Base-by-base conservation (phyloP, 2,113 vertebrate species). In the Ornithorhynchus anatinus region DNA sequence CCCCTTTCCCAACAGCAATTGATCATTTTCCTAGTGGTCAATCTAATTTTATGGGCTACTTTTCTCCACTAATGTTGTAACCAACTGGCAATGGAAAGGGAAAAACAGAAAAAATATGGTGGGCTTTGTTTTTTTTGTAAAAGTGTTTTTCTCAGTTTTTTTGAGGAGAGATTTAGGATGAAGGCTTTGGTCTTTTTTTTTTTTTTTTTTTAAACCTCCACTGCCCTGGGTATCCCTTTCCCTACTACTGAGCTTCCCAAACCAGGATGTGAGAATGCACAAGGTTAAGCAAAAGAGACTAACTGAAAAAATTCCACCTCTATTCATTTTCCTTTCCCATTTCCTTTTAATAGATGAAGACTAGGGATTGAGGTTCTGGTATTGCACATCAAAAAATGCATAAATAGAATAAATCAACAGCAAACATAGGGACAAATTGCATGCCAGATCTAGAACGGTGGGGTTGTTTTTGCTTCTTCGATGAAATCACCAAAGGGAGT, bases 11-110 rank as follows among this genome's bases (percentile, higher is more conserved):
- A 75, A 80, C 35, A 40, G 75, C 79, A 77, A 88, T 89, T 87
- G 89, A 86, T 93, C 91, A 91, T 80, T 65, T 83, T 80, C 64
- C 36, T 59, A 80, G 81, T 0, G 7, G 90, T 92, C 91, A 91
- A 87, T 92, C 73, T 63, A 25, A 57, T 31, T 90, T 89, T 89
- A 91, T 89, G 74, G 86, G 80, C 53, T 35, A 76, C 68, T 83
- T 89, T 89, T 89, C 84, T 88, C 23, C 64, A 59, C 60, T 79
- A 79, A 84, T 86, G 85, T 86, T 91, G 80, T 79, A 88, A 87
- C 65, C 81, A 77, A 81, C 59, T 72, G 51, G 60, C 63, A 77
- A 25, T 54, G 88, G 62, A 80, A 91, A 80, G 80, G 12, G 62
- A 81, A 63, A 19, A 70, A 76, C 62, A 71, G 22, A 62, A 87